Base-by-base conservation (phyloP, 2,888 invertebrate genomes). In the Scotopteryx bipunctaria region DNA sequence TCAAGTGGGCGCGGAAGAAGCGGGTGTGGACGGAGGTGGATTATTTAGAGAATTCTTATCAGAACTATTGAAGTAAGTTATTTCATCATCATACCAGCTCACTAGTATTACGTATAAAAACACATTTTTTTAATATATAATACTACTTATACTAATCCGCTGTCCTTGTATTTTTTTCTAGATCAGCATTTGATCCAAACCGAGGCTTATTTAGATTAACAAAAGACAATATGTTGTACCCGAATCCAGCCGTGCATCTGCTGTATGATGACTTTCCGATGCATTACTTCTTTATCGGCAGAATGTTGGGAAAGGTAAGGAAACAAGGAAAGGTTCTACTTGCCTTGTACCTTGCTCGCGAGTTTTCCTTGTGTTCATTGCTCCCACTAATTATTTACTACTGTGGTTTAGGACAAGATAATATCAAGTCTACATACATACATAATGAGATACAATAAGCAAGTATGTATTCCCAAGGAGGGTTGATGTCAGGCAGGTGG, bases 21-120 rank as follows among this genome's bases (percentile, higher is more conserved):
- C 97, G 0, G 99, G 99, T 0, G 96, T 99, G 1, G 99, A 99
- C 78, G 99, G 99, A 1, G 99, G 99, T 1, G 99, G 99, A 0
- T 93, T 99, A 8, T 98, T 98, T 76, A 92, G 99, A 36, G 99
- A 99, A 81, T 99, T 99, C 78, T 91, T 99, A 2, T 95, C 96
- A 0, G 98, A 99, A 81, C 91, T 99, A 5, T 92, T 99, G 17
- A 98, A 97, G 91, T 89, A 68, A 76, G 86, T 33, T 13, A 8
- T 9, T 27, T 11, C 0, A 2, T n/a, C n/a, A n/a, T n/a, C n/a
- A n/a, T n/a, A n/a, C n/a, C n/a, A n/a, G n/a, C n/a, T n/a, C n/a
- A n/a, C n/a, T n/a, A n/a, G n/a, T n/a, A n/a, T n/a, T n/a, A n/a
- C n/a, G n/a, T n/a, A n/a, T n/a, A n/a, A n/a, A n/a, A n/a, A n/a